Evolutionary conservation across 1,140 invertebrate genomes (phyloP).

Genomic region (Drosophila teissieri): DNA sequence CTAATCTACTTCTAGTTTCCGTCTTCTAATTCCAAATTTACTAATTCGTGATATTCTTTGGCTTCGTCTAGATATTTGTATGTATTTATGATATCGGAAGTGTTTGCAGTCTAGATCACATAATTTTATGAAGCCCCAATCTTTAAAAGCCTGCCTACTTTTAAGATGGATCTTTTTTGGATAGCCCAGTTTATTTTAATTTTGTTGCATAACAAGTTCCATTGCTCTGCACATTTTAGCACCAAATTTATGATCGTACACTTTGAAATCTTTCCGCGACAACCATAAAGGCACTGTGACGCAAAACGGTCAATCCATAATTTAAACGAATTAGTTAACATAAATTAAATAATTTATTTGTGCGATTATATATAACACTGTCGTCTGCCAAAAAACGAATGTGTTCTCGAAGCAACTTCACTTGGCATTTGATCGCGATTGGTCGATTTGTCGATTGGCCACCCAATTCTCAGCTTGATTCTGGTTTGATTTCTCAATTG

Average conservation of each 20-base stretch:
- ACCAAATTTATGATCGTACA: constrained; percentile 33
- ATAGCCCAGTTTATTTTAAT: constrained; percentile 13
- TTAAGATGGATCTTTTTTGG: constrained; percentile 6
- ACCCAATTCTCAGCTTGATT: neutral
- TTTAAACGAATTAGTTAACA: constrained; percentile 40
- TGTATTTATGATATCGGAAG: neutral
- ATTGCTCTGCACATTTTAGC: constrained; percentile 28
- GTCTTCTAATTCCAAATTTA: too few species aligned
- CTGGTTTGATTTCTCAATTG: constrained; percentile 51
- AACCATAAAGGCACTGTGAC: constrained; percentile 13
- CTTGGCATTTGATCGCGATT: constrained; percentile 35
- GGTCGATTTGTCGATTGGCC: neutral
- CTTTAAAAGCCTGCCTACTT: neutral
- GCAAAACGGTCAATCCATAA: constrained; percentile 39
- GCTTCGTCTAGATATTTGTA: too few species aligned
- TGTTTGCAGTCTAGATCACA: neutral
- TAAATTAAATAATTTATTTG: constrained; percentile 43
- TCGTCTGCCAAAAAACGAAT: constrained; percentile 5
- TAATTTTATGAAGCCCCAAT: neutral
- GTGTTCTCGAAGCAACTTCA: constrained; percentile 27
- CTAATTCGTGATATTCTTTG: too few species aligned
- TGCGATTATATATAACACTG: constrained; percentile 6
- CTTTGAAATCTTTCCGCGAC: constrained; percentile 35
- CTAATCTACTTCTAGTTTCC: too few species aligned
- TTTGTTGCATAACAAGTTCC: constrained; percentile 30